Evolutionary conservation across 2,113 vertebrate genomes (phyloP).

Genomic region (Strix aluco): DNA sequence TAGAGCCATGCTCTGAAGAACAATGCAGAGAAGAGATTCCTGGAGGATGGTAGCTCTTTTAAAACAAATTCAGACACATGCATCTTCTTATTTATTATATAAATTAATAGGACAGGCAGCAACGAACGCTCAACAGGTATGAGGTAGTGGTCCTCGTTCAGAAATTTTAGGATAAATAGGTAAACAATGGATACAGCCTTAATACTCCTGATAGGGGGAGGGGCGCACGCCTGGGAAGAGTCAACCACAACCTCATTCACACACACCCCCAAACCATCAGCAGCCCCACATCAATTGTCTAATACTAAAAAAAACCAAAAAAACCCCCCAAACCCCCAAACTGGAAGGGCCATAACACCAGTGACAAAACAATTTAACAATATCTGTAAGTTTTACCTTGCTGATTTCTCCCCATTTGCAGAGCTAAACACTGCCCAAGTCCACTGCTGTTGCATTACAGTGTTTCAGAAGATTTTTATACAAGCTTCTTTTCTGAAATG

Average conservation of each 20-base stretch:
- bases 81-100: background rate
- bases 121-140: background rate
- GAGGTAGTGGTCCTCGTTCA: background rate
- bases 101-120: background rate
- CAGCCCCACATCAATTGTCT: too few species aligned
- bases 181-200: background rate
- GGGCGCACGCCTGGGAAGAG: too few species aligned
- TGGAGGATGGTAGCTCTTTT: background rate
- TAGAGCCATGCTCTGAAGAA: background rate
- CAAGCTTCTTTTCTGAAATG: background rate
- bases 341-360: background rate
- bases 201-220: background rate
- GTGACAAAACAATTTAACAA: background rate
- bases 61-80: background rate
- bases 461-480: background rate
- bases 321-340: too few species aligned
- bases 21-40: background rate
- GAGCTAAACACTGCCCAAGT: background rate
- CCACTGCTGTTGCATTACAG: background rate
- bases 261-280: background rate
- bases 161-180: background rate
- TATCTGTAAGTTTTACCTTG: background rate
- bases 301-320: background rate
- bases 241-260: background rate
- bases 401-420: background rate